Evolutionary conservation across 2,888 invertebrate species (phyloP).

Genomic region (Thumatha senex): DNA sequence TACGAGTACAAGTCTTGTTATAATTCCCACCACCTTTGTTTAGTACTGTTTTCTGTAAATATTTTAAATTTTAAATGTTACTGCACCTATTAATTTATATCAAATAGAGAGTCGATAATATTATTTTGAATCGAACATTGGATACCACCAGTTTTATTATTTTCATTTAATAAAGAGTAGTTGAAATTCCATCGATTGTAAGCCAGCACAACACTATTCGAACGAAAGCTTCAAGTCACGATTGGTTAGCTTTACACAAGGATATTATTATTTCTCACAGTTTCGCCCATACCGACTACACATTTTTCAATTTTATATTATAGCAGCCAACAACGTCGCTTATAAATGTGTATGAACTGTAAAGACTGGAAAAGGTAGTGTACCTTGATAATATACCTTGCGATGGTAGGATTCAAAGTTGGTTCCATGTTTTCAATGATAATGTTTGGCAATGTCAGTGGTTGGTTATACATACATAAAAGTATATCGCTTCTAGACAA

Average conservation of each 20-base stretch:
- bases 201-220: slow-evolving; percentile 42
- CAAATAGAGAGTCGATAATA: no score
- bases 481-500: no score
- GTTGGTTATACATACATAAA: no score
- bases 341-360: slow-evolving; percentile 22
- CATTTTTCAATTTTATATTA: slow-evolving; percentile 53
- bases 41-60: no score
- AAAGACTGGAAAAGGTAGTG: neutral
- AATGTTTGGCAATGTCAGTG: neutral
- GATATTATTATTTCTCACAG: slow-evolving; percentile 71
- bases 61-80: no score
- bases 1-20: no score
- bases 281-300: slow-evolving; percentile 45
- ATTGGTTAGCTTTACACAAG: slow-evolving; percentile 70
- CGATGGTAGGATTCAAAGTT: slow-evolving; percentile 4
- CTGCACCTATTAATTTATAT: no score
- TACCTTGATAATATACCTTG: neutral
- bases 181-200: no score
- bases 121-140: no score
- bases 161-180: no score
- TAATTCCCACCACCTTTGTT: no score
- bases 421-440: neutral
- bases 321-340: slow-evolving; percentile 30
- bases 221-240: slow-evolving; percentile 69
- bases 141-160: no score